Evolutionary conservation across 2,113 vertebrate genomes (phyloP).

Genomic region (Abramis brama): DNA sequence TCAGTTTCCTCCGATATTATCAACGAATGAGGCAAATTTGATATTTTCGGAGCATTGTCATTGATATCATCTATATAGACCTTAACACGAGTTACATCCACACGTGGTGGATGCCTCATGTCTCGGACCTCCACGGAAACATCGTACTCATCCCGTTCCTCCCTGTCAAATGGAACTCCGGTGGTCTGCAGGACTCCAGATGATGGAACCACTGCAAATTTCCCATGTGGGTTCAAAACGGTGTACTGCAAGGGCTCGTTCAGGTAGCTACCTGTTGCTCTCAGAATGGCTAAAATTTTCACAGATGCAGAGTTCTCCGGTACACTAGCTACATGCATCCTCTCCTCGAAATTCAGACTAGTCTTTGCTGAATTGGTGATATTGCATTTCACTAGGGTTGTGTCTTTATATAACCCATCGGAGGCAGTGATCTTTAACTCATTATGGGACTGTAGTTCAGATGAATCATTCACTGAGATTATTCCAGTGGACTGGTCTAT

Average conservation of each 20-base stretch:
- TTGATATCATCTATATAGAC: constrained; percentile 89
- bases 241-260: constrained; percentile 89
- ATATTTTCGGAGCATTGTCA: constrained; percentile 87
- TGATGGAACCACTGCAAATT: constrained; percentile 81
- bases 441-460: constrained; percentile 69
- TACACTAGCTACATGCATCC: constrained; percentile 74
- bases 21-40: constrained; percentile 87
- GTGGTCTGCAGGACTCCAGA: constrained; percentile 89
- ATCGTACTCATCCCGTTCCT: constrained; percentile 79
- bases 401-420: constrained; percentile 86
- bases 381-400: constrained; percentile 79
- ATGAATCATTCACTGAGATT: constrained; percentile 79
- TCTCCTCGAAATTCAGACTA: constrained; percentile 80
- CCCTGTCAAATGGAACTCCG: constrained; percentile 85
- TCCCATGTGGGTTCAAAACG: constrained; percentile 81
- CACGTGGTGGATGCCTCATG: constrained; percentile 78
- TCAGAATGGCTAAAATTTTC: constrained; percentile 79
- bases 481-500: constrained; percentile 81
- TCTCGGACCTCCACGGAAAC: constrained; percentile 87
- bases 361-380: constrained; percentile 72
- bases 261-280: constrained; percentile 79
- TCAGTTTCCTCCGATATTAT: constrained; percentile 86
- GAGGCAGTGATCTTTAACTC: constrained; percentile 82
- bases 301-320: constrained; percentile 80
- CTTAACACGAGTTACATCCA: constrained; percentile 82